Evolutionary conservation across 2,113 vertebrate genomes (phyloP).

Genomic region (Malurus elegans): DNA sequence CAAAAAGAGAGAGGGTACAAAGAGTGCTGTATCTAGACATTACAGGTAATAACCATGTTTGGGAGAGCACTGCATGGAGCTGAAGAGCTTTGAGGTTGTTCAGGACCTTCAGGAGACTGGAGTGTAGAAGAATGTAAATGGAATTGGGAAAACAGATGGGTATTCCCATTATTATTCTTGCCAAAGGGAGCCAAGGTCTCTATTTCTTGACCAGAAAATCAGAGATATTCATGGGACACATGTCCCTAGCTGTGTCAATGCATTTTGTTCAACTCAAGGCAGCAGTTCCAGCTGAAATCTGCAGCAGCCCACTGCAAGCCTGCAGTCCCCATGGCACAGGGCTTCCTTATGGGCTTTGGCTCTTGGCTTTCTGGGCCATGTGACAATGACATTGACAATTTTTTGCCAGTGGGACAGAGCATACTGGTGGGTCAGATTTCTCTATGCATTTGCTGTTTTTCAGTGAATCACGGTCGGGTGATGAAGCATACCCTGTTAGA

Average conservation of each 20-base stretch:
- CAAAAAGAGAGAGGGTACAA: background rate
- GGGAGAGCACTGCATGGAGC: background rate
- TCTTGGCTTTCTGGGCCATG: background rate
- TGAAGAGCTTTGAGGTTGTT: background rate
- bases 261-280: background rate
- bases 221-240: background rate
- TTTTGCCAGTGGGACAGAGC: background rate
- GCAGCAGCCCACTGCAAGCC: background rate
- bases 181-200: background rate
- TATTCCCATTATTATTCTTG: background rate
- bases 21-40: background rate
- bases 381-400: background rate
- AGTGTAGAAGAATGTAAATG: background rate
- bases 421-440: background rate
- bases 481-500: background rate
- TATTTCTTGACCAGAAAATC: background rate
- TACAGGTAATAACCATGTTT: background rate
- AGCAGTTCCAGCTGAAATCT: background rate
- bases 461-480: background rate
- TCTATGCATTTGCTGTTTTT: background rate
- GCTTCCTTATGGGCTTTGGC: background rate
- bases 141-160: background rate
- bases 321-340: rapidly evolving
- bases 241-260: background rate
- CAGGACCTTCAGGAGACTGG: background rate